Base-by-base conservation (phyloP, 2,888 invertebrate species). In the Podotricha telesiphe region DNA sequence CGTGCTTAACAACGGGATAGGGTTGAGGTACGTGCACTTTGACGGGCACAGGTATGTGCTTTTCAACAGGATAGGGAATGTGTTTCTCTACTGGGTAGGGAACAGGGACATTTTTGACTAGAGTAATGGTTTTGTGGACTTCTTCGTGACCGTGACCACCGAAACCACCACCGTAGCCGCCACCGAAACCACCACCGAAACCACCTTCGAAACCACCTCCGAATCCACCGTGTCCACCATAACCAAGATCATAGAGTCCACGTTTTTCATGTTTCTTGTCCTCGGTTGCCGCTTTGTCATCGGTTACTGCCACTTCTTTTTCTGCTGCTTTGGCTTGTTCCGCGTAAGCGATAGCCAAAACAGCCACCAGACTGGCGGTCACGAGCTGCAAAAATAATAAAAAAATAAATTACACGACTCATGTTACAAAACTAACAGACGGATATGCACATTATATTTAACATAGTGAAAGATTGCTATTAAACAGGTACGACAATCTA, bases 221-320 rank as follows among this genome's bases (percentile, higher is more conserved):
- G 51, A 78, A 82, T 62, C 86, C 85, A 22, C 71, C 84, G 74
- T 86, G 84, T 71, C 90, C 91, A 72, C 89, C 91, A 73, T 92
- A 93, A 70, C 94, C 94, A 70, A 94, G 91, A 75, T 94, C 94
- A 73, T 85, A 83, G 68, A 96, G 88, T 67, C 96, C 96, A 79
- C 96, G 94, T 84, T 96, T 96, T 76, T 96, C 96, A 83, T 96
- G 95, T 77, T 96, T 95, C 82, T 96, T 96, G 73, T 95, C 95
- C 65, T 87, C 93, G 68, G 87, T 84, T 72, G 94, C 89, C 77
- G 91, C 93, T 81, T 94, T 93, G 81, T 90, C 89, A 80, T 94
- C 94, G 85, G 88, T 86, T 86, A 89, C 93, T 86, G 93, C 93
- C 91, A 92, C 92, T 91, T 93, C 93, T 78, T 89, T 93, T 90